Conservation (phyloP, 2,113 vertebrate genomes). For the Amia ocellicauda region DNA sequence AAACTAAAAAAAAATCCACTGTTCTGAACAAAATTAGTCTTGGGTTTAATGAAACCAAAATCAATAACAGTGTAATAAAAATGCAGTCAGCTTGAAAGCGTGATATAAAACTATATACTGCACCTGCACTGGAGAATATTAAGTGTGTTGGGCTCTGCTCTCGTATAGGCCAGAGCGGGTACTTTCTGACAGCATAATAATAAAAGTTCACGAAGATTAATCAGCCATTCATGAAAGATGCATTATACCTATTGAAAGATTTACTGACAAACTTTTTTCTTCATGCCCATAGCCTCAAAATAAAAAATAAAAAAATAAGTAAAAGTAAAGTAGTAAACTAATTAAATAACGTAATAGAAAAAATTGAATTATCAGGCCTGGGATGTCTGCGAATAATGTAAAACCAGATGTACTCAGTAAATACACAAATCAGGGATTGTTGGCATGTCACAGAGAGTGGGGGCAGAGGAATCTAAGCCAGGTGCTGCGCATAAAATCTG, state of each 20-base stretch:
- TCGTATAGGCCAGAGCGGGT: conserved; percentile 8
- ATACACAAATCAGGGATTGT: no score
- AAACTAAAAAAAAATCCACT: not conserved
- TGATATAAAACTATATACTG: conserved; percentile 17
- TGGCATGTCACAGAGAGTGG: no score
- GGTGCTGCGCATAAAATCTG: no score
- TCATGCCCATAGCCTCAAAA: not conserved
- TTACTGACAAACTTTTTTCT: conserved; percentile 14
- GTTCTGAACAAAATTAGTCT: conserved; percentile 26
- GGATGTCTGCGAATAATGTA: no score
- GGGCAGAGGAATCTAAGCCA: no score
- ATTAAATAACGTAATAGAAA: no score
- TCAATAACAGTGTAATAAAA: conserved; percentile 36
- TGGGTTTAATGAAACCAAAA: conserved; percentile 29
- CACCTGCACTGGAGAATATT: not conserved
- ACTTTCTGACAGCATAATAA: conserved; percentile 17
- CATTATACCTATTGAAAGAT: conserved; percentile 27
- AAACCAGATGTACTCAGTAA: no score
- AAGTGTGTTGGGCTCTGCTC: conserved; percentile 4
- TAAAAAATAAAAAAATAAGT: no score
- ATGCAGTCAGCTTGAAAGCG: conserved; percentile 8
- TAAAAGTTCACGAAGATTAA: conserved; percentile 30
- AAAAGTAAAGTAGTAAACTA: no score
- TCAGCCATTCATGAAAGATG: conserved; percentile 16
- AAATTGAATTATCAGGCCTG: no score